A percentile compares a stretch with the other conserved stretches of the same genome.
Evolutionary conservation across 2,797 vertebrate species (phyloP).

Genomic region (Caiman crocodilus): DNA sequence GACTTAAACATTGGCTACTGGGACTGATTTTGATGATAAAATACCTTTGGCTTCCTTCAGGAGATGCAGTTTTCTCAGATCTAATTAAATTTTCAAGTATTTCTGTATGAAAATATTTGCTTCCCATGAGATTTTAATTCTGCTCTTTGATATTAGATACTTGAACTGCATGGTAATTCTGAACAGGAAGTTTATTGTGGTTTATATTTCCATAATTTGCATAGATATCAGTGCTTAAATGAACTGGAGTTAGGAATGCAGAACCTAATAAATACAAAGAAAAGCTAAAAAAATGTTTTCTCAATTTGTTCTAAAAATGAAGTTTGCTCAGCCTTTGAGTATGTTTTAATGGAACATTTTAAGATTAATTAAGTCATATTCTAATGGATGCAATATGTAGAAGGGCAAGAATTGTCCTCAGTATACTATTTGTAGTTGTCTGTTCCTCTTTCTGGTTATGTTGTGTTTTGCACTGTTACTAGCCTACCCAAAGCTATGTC

Average conservation of each 20-base stretch:
- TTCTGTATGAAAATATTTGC: background rate
- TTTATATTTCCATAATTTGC: background rate
- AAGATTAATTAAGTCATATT: background rate
- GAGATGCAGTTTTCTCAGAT: background rate
- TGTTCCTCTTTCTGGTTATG: background rate
- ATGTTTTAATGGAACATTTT: background rate
- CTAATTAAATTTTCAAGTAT: background rate
- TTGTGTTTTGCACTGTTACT: background rate
- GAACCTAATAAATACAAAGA: background rate
- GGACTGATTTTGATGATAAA: background rate
- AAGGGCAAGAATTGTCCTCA: background rate
- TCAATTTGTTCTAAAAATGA: background rate
- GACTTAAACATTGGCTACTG: background rate
- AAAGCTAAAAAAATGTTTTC: background rate
- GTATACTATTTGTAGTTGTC: background rate
- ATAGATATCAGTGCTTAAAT: background rate
- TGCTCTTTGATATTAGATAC: background rate
- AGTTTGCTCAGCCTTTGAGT: background rate
- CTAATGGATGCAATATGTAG: background rate
- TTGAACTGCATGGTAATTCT: background rate
- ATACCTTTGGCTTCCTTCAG: background rate
- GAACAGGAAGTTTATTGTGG: background rate
- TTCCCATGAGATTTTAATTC: background rate
- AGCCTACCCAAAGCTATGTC: background rate
- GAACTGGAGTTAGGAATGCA: background rate